phyloP scores from a whole-genome alignment of 1,140 invertebrate species.

The Hyposmocoma kahamanoa region DNA sequence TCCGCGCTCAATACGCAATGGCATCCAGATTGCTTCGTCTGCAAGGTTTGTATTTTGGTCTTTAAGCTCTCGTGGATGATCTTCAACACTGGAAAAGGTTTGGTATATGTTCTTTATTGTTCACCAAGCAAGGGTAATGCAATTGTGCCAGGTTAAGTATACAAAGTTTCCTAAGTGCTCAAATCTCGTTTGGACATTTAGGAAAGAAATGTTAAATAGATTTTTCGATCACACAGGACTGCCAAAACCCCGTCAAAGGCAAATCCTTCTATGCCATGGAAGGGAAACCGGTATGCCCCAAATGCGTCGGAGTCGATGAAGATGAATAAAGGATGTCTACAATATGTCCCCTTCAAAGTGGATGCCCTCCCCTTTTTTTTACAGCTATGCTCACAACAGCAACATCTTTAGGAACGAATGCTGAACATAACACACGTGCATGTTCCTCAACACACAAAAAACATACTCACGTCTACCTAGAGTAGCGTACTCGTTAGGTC shows the following conservation, averaged over 20 bases:
- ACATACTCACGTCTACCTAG: conserved; percentile 28
- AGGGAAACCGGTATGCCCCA: conserved; percentile 91
- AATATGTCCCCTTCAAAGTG: conserved; percentile 22
- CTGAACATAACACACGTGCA: conserved; percentile 41
- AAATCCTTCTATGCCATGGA: conserved; percentile 97
- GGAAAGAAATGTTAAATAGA: conserved; percentile 12
- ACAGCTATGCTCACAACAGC: conserved; percentile 59
- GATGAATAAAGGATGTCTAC: conserved; percentile 79
- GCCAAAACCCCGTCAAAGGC: conserved; percentile 91
- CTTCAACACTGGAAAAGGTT: conserved; percentile 7
- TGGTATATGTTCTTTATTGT: conserved; percentile 7
- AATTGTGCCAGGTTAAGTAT: conserved; percentile 58
- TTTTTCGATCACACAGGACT: conserved; percentile 81
- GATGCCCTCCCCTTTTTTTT: conserved; percentile 59
- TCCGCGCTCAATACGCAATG: conserved; percentile 98
- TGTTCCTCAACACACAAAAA: conserved; percentile 35
- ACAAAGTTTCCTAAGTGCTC: conserved; percentile 10
- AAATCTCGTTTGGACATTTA: conserved; percentile 8
- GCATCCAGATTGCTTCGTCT: conserved; percentile 99
- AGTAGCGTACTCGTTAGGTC: conserved; percentile 50
- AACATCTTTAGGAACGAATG: conserved; percentile 28
- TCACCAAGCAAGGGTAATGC: conserved; percentile 23
- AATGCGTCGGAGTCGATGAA: conserved; percentile 92
- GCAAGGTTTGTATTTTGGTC: conserved; percentile 87
- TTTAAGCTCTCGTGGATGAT: background rate